Evolutionary conservation across 2,797 vertebrate species (phyloP), one percentile per base, ranked within the genome.

Genomic region (Enoplosus armatus): DNA sequence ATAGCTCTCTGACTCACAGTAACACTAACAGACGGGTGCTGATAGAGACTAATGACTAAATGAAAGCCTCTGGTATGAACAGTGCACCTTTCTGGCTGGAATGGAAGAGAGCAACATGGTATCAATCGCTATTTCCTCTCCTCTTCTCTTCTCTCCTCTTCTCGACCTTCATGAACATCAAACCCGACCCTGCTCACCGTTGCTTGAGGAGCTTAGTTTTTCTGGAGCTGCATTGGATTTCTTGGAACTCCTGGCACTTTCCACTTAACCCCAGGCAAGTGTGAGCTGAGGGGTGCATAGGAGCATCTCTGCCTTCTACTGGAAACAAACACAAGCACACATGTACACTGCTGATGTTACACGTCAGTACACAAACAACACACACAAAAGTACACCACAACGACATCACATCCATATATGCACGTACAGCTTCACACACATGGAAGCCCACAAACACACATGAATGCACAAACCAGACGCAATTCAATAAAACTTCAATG

Each of bases 11-110:
- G 89, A 91, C 90, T 90, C 77, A 87, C 81, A 71, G 82, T 90
- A 89, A 92, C 85, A 82, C 85, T 87, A 90, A 88, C 86, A 90
- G 92, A 93, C 80, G 77, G 86, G 63, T 41, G 60, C 85, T 92
- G 92, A 93, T 93, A 79, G 85, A 93, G 90, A 94, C 87, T 85
- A 91, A 93, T 91, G 93, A 88, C 87, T 65, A 86, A 90, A 93
- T 92, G 89, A 92, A 93, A 91, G 90, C 82, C 79, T 72, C 77
- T 55, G 74, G 68, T 87, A 87, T 84, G 82, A 90, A 83, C 80
- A 59, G 51, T 64, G 82, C 76, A 83, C 83, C 82, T 90, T 83
- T 71, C 85, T 84, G 86, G 63, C 51, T 67, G 68, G 54, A 87
- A 87, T 70, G 55, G 70, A 86, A 67, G 69, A 79, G 51, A 88